Evolutionary conservation across 2,888 invertebrate genomes (phyloP).

Genomic region (Plagiodera versicolora): DNA sequence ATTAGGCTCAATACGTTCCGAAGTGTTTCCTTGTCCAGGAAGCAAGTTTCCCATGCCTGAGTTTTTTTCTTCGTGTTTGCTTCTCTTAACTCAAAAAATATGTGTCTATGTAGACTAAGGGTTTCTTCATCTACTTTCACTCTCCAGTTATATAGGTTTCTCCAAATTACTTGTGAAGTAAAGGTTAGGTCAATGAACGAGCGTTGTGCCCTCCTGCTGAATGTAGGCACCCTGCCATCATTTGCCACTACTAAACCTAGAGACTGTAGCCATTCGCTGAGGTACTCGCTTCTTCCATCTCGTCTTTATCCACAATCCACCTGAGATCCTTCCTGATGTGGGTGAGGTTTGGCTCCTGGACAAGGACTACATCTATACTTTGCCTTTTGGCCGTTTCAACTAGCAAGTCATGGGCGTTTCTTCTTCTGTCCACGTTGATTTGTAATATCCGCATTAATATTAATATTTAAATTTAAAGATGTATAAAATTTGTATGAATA

Average conservation of each 20-base stretch:
- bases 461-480: no score
- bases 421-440: constrained; percentile 5
- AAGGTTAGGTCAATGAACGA: constrained; percentile 7
- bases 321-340: not conserved
- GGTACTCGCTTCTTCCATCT: constrained; percentile 6
- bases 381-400: constrained; percentile 5
- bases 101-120: constrained; percentile 2
- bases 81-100: not conserved
- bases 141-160: not conserved
- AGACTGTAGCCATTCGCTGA: not conserved
- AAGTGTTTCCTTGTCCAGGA: no score
- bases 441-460: no score
- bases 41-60: no score
- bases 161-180: not conserved
- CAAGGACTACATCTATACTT: constrained; percentile 16
- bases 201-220: not conserved
- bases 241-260: not conserved
- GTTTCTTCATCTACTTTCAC: not conserved
- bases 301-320: constrained; percentile 12
- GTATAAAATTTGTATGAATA: no score
- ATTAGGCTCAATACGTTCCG: no score
- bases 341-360: constrained; percentile 22
- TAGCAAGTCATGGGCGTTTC: constrained; percentile 21
- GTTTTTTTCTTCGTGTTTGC: not conserved
- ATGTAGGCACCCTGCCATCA: not conserved